Conservation (phyloP, 1,140 invertebrate species). For the Ceratitis capitata region DNA sequence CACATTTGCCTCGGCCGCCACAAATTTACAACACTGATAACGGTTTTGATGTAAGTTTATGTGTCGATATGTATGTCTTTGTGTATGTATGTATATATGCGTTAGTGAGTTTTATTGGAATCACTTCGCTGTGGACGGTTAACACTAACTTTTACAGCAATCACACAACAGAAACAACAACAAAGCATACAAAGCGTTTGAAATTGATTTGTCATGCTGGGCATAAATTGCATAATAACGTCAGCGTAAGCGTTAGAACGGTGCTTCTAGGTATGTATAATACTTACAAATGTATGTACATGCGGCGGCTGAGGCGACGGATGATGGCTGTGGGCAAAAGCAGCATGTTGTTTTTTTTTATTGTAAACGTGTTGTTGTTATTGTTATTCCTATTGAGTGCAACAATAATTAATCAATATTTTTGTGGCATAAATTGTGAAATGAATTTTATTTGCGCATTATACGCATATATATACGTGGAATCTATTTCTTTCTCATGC, state of each 20-base stretch:
- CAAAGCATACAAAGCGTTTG: conserved; percentile 36
- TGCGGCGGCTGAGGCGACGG: too few relatives aligned
- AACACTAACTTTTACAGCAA: background rate
- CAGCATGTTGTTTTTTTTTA: background rate
- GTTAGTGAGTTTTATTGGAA: background rate
- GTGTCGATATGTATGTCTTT: background rate
- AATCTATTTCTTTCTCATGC: too few relatives aligned
- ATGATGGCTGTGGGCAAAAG: too few relatives aligned
- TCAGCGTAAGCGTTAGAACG: conserved; percentile 18
- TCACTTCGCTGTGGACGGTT: background rate
- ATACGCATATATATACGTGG: too few relatives aligned
- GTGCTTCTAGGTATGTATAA: background rate
- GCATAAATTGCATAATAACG: conserved; percentile 62
- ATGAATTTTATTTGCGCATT: too few relatives aligned
- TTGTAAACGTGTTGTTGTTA: conserved; percentile 3
- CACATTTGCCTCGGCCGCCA: background rate
- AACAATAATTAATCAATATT: background rate
- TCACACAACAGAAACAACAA: conserved; percentile 8
- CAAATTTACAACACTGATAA: conserved; percentile 21
- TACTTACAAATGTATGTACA: too few relatives aligned
- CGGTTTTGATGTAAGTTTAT: background rate
- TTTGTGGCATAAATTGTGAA: conserved; percentile 21
- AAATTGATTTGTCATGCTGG: conserved; percentile 64
- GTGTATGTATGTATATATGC: background rate
- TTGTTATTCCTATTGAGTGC: background rate